phyloP scores from a whole-genome alignment of 2,797 vertebrate genomes.

The Chelmon rostratus region DNA sequence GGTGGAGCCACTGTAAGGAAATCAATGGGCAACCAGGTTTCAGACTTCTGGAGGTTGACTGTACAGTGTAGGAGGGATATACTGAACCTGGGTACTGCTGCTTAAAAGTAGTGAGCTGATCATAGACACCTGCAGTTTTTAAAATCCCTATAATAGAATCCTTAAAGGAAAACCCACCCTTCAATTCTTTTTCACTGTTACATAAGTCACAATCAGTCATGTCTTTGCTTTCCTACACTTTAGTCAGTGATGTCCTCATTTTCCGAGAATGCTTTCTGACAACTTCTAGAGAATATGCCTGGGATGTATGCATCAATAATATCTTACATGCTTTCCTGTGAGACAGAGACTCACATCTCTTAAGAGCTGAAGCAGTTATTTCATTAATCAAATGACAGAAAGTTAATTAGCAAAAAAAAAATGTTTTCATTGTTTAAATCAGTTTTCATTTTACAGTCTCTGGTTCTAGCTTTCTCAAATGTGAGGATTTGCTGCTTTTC shows the following conservation, averaged over 20 bases:
- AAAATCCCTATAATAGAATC: not conserved
- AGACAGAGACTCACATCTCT: not conserved
- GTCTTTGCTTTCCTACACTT: not conserved
- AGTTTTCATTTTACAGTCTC: too few species aligned
- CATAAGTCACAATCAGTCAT: not conserved
- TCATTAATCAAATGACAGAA: not conserved
- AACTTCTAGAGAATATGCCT: not conserved
- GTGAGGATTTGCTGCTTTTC: not conserved
- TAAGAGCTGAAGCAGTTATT: not conserved
- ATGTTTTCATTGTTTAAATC: not conserved
- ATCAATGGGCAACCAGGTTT: constrained; percentile 69
- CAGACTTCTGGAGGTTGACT: constrained; percentile 48
- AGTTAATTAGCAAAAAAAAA: not conserved
- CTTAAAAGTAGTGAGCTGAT: not conserved
- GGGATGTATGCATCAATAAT: not conserved
- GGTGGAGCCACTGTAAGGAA: constrained; percentile 67
- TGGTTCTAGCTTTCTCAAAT: not conserved
- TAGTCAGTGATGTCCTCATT: not conserved
- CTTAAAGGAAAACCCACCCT: constrained; percentile 45
- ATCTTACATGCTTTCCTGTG: not conserved
- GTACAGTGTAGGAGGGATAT: constrained; percentile 1
- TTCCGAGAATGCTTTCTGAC: constrained; percentile 16
- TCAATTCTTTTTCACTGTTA: constrained; percentile 6
- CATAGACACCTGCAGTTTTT: not conserved
- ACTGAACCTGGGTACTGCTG: constrained; percentile 16